Base-by-base conservation (phyloP, 2,797 vertebrate genomes). In the Muraenolepis orangiensis region DNA sequence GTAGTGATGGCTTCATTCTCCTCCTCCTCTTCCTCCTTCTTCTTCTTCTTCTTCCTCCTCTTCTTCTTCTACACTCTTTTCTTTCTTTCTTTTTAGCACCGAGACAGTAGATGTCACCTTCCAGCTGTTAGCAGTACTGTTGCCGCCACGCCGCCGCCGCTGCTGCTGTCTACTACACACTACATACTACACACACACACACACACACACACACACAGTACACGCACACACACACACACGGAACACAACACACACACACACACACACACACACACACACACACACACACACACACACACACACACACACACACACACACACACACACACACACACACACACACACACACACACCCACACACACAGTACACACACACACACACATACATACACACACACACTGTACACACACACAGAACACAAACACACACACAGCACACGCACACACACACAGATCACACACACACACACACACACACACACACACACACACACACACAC, bases 1-100 rank as follows among this genome's bases (percentile, higher is more conserved):
- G 81, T 83, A 40, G 76, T 66, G 66, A 57, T 36, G 2, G 82
- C 78, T 89, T 87, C 67, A 76, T 79, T 82, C 36, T 66, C 84
- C 73, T 72, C 74, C 75, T 36, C 71, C 32, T 4, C 78, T 78
- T 69, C 23, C 10, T 38, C 74, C 74, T 76, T 36, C 71, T 34
- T 4, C 78, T 78, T 69, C 23, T 12, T 38, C 36, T 38, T 12
- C 10, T 51, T 51, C 46, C 36, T 66, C 84, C 73, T n/a, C n/a
- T n/a, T n/a, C n/a, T n/a, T n/a, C n/a, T n/a, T n/a, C n/a, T n/a
- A n/a, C 74, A 73, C 75, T 36, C 71, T 34, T 4, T 77, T 78
- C 70, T n/a, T 12, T 38, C 36, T 38, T 20, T 7, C 11, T 51
- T n/a, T n/a, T 51, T 23, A 4, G 20, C 1, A n/a, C 20, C 18